phyloP scores from a whole-genome alignment of 2,888 invertebrate species.

The Noctua fimbriata region DNA sequence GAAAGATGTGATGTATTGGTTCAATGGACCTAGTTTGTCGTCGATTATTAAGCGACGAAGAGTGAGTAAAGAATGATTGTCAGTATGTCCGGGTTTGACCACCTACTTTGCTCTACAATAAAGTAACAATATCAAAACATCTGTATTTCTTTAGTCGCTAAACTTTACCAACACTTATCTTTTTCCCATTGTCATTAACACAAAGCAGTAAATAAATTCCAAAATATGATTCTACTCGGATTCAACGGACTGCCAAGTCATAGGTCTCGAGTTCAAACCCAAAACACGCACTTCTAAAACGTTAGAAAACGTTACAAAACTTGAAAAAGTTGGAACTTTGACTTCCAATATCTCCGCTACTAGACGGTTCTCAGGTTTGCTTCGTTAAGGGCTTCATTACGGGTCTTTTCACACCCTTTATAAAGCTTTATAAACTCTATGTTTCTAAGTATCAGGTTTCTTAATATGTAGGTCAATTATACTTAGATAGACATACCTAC shows the following conservation, averaged over 20 bases:
- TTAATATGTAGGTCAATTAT: neutral
- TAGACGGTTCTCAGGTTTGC: no score
- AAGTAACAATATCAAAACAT: neutral
- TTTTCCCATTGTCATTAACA: neutral
- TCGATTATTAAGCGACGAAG: slow-evolving; percentile 15
- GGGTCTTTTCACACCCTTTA: neutral
- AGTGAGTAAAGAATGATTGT: slow-evolving; percentile 24
- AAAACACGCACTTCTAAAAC: no score
- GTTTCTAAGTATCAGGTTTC: neutral
- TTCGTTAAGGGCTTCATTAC: no score
- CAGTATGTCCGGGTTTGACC: slow-evolving; percentile 17
- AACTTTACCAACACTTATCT: neutral
- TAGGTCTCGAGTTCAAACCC: no score
- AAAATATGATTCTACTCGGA: neutral
- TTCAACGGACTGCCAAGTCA: no score
- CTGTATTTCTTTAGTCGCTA: neutral
- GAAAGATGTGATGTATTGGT: slow-evolving; percentile 32
- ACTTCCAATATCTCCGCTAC: no score
- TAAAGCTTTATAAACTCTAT: neutral
- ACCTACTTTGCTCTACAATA: neutral
- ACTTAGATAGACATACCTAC: neutral
- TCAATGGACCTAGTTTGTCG: slow-evolving; percentile 47
- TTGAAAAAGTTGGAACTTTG: no score
- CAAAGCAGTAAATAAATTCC: neutral
- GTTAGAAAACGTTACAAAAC: no score